Evolutionary conservation across 2,113 vertebrate genomes (phyloP), one percentile per base, ranked within the genome.

Genomic region (Natator depressus): DNA sequence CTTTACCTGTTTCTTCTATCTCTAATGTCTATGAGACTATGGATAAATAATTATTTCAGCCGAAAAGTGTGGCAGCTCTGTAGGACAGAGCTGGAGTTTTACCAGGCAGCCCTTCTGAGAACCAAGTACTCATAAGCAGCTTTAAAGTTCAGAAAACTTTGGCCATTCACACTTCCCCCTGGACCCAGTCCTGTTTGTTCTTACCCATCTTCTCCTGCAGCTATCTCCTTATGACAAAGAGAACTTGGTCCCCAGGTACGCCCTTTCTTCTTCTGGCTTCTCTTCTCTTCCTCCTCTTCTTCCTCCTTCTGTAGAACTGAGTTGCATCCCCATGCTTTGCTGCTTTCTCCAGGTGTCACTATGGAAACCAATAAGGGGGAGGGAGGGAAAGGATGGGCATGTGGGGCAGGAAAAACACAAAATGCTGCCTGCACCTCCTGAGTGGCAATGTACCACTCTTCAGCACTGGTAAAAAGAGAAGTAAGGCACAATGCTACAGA

Each of bases 301-400:
- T 99, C 99, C 6, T 99, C 99, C 86, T 97, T 99, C 24, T 98
- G 99, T 83, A 98, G 94, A 24, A 97, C 97, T 25, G 99, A 98
- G 95, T 88, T 98, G 90, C 98, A 98, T 59, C 98, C 98, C 99
- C 99, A 99, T 0, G 98, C 98, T 92, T 98, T 98, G 90, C 98
- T 98, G 85, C 98, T 98, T 94, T 99, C 99, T 6, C 98, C 98
- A 24, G 99, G 99, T 90, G 99, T 99, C 95, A 99, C 99, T 99
- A 98, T 84, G 87, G 86, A 96, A 35, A 75, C 59, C 22, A 91
- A 89, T 46, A 78, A 16, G n/a, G 19, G 8, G 11, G 27, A n/a
- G 76, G 24, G 24, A 51, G 29, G 72, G 42, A 91, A 5, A 54
- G 54, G 46, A 57, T 3, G 8, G 57, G 55, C 29, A 94, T 89